Evolutionary conservation across 2,113 vertebrate species (phyloP).

Genomic region (Gyps fulvus): DNA sequence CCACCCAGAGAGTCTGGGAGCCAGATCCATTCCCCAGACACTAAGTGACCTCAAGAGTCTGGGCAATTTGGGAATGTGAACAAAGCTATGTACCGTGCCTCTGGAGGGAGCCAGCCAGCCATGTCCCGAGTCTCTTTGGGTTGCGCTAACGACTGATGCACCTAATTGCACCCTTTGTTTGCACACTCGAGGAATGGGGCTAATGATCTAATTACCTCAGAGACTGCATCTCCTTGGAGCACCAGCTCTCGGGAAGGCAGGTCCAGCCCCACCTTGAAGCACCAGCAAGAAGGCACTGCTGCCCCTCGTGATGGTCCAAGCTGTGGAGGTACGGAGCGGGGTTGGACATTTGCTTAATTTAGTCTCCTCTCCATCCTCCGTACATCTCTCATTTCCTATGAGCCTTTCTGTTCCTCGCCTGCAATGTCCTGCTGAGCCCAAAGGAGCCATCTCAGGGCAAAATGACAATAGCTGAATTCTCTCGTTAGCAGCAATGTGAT

Average conservation of each 20-base stretch:
- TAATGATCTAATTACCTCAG: neutral
- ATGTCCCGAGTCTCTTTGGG: accelerated
- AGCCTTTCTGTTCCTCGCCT: neutral
- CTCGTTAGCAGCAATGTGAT: neutral
- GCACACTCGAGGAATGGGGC: neutral
- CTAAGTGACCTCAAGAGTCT: neutral
- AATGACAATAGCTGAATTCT: neutral
- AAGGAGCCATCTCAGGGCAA: neutral
- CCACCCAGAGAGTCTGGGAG: neutral
- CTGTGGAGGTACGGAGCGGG: accelerated
- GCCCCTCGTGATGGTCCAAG: accelerated
- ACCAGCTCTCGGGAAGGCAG: neutral
- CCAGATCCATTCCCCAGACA: neutral
- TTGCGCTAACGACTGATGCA: neutral
- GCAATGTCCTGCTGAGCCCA: neutral
- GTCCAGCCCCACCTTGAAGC: neutral
- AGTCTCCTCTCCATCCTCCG: neutral
- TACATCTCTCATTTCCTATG: neutral
- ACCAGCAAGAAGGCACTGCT: neutral
- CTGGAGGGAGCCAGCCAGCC: neutral
- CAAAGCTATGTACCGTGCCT: neutral
- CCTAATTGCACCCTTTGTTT: accelerated
- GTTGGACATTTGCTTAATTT: neutral
- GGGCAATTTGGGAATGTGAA: neutral
- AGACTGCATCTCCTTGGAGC: neutral